Evolutionary conservation across 2,888 invertebrate genomes (phyloP).

Genomic region (Parthenolecanium corni): DNA sequence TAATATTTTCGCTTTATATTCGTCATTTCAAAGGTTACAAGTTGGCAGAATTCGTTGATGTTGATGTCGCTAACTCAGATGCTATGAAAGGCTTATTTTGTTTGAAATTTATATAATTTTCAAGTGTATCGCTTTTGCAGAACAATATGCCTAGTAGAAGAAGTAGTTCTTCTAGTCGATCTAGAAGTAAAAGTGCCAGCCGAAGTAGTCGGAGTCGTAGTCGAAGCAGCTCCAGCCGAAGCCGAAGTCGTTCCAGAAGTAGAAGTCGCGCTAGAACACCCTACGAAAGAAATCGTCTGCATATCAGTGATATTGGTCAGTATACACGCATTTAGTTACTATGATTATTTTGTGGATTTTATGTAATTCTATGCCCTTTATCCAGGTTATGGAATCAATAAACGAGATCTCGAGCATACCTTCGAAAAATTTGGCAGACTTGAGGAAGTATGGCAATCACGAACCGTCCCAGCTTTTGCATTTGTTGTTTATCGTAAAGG

Average conservation of each 20-base stretch:
- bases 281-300: constrained; percentile 31
- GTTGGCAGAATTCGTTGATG: no score
- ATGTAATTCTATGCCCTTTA: neutral
- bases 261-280: constrained; percentile 31
- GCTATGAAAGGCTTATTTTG: no score
- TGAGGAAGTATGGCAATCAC: constrained; percentile 32
- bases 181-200: constrained; percentile 31
- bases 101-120: no score
- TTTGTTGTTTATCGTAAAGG: constrained; percentile 32
- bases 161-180: constrained; percentile 29
- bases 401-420: constrained; percentile 31
- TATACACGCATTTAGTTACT: neutral
- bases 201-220: constrained; percentile 29
- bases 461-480: constrained; percentile 32
- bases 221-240: constrained; percentile 26
- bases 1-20: neutral
- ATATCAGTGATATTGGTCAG: constrained; percentile 32
- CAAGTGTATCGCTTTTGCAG: neutral
- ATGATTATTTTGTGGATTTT: neutral
- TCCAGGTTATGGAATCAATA: constrained; percentile 31
- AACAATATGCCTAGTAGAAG: constrained; percentile 22
- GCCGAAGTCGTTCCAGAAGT: constrained; percentile 27
- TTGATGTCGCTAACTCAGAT: no score
- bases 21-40: no score
- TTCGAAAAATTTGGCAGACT: constrained; percentile 32